Percentiles rank a stretch among this genome's conserved stretches.
Evolutionary conservation across 2,888 invertebrate genomes (phyloP).

Genomic region (Zonitis immaculata): DNA sequence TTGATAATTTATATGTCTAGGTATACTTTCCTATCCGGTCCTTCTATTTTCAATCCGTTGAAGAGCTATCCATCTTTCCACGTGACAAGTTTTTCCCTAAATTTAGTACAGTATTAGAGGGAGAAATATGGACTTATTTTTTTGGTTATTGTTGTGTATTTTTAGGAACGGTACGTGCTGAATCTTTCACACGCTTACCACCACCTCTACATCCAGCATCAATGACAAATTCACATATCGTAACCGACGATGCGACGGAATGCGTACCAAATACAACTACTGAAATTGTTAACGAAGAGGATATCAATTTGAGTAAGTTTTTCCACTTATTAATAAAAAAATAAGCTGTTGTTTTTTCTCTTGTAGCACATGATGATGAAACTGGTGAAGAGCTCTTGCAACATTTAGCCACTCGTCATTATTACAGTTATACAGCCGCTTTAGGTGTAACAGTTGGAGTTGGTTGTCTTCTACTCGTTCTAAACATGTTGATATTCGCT

Average conservation of each 20-base stretch:
- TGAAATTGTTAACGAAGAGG: slow-evolving; percentile 36
- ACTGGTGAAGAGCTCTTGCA: slow-evolving; percentile 54
- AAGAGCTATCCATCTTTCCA: slow-evolving; percentile 15
- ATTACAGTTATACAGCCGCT: slow-evolving; percentile 69
- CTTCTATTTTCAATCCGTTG: not conserved
- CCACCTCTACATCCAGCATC: slow-evolving; percentile 47
- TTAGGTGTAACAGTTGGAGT: slow-evolving; percentile 73
- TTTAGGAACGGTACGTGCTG: slow-evolving; percentile 50
- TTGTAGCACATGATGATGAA: slow-evolving; percentile 39
- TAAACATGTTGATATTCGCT: slow-evolving; percentile 72
- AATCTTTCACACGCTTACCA: slow-evolving; percentile 50
- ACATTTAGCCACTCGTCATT: slow-evolving; percentile 53
- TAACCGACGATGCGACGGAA: slow-evolving; percentile 37
- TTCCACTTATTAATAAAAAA: not conserved
- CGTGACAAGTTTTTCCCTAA: slow-evolving; percentile 18
- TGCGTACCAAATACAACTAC: slow-evolving; percentile 42
- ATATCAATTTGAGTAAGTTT: slow-evolving; percentile 27
- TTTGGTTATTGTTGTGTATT: slow-evolving; percentile 6
- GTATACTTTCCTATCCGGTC: not conserved
- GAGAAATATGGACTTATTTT: slow-evolving; percentile 7
- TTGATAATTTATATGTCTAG: slow-evolving; percentile 4
- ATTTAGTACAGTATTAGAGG: slow-evolving; percentile 19
- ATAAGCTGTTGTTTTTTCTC: not conserved
- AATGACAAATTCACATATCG: slow-evolving; percentile 40
- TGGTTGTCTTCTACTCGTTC: slow-evolving; percentile 64